A percentile compares a stretch with the other conserved stretches of the same genome.
phyloP scores from a whole-genome alignment of 1,140 invertebrate genomes.

The Nomia melanderi region DNA sequence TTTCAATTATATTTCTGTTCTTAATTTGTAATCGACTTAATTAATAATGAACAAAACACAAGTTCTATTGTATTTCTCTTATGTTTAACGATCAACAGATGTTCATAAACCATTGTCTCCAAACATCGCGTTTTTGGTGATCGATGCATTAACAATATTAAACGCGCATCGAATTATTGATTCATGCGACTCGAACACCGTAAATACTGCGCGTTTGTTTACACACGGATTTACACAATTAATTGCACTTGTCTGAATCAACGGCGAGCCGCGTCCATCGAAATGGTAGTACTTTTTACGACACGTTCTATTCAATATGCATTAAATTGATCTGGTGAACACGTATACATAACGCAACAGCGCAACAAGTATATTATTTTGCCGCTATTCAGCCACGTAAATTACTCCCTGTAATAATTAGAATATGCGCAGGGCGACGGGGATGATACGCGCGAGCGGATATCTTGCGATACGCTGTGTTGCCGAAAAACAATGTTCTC shows the following conservation, averaged over 20 bases:
- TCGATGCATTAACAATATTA: no score
- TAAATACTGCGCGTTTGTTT: background rate
- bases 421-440: constrained; percentile 20
- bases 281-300: constrained; percentile 44
- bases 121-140: no score
- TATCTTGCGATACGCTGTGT: constrained; percentile 11
- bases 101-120: no score
- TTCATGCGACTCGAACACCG: background rate
- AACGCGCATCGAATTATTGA: background rate
- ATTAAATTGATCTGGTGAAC: constrained; percentile 38
- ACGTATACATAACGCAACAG: constrained; percentile 42
- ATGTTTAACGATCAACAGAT: no score
- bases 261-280: background rate
- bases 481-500: constrained; percentile 27
- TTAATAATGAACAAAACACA: no score
- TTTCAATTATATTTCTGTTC: no score
- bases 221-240: background rate
- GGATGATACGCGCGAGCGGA: constrained; percentile 15
- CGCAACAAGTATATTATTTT: constrained; percentile 54
- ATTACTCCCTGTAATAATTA: constrained; percentile 40
- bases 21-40: no score
- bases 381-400: constrained; percentile 46
- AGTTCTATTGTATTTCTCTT: no score
- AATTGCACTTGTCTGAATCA: background rate
- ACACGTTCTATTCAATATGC: constrained; percentile 12